Evolutionary conservation across 1,140 invertebrate genomes (phyloP).

Genomic region (Drosophila lini): DNA sequence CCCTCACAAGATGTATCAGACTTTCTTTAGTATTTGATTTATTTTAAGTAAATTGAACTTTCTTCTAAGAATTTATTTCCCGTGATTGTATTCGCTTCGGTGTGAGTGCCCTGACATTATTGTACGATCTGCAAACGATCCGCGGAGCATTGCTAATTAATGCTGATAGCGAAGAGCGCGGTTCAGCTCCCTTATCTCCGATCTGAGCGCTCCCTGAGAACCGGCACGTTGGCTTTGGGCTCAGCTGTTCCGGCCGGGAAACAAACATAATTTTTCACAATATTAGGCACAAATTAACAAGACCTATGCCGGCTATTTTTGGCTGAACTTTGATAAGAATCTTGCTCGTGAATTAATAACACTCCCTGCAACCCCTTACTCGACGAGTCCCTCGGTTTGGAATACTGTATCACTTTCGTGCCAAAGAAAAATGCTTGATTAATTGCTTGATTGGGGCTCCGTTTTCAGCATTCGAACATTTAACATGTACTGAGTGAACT

Average conservation of each 20-base stretch:
- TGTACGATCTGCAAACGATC: constrained; percentile 45
- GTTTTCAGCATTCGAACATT: constrained; percentile 53
- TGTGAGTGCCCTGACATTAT: constrained; percentile 9
- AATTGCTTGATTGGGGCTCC: constrained; percentile 27
- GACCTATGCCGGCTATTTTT: constrained; percentile 27
- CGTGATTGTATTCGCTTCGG: background rate
- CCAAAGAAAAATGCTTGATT: constrained; percentile 33
- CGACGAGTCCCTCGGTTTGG: too few relatives aligned
- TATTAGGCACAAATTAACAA: constrained; percentile 29
- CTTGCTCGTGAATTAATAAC: constrained; percentile 8
- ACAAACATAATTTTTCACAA: constrained; percentile 34
- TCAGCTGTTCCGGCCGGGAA: constrained; percentile 30
- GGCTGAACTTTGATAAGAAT: constrained; percentile 29
- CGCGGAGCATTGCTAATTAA: constrained; percentile 38
- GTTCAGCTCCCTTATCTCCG: constrained; percentile 23
- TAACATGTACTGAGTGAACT: constrained; percentile 46
- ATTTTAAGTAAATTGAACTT: background rate
- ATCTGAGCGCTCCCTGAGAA: constrained; percentile 22
- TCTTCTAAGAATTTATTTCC: background rate
- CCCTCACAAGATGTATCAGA: too few relatives aligned
- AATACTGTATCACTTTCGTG: background rate
- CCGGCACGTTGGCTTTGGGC: constrained; percentile 28
- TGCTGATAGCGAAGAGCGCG: constrained; percentile 40
- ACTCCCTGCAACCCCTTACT: constrained; percentile 15
- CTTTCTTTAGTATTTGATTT: background rate